Base-by-base conservation (phyloP, 2,113 vertebrate genomes). In the Ictalurus punctatus region DNA sequence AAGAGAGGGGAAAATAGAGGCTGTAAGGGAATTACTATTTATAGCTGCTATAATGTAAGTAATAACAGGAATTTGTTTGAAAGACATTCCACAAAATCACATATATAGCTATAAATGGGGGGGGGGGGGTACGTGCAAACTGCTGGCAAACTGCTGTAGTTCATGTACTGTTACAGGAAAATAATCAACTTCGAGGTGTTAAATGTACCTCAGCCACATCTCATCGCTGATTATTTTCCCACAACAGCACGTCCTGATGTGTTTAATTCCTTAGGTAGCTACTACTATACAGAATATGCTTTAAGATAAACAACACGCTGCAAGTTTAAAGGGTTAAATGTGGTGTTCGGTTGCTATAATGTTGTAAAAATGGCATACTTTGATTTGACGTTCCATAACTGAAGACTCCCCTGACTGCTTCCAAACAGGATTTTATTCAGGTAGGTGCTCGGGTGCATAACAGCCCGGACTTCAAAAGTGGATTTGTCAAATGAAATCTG, bases 341-440 rank as follows among this genome's bases (percentile, higher is more conserved):
- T 67, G 8, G 44, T 54, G 48, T 14, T 17, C 0, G 27, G 56
- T 34, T 74, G 25, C 1, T 58, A 30, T 40, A 27, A 21, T 30
- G n/a, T n/a, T 25, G 4, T 37, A 88, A 27, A 86, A 73, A 19
- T 8, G 5, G 8, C 96, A 94, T 96, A 99, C 98, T 97, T 99
- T 93, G 98, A 97, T 94, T 97, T 98, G 90, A 99, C 88, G 95
- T 99, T 99, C 98, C 98, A 99, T 1, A 99, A 96, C 93, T 99
- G 98, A 91, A 99, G 92, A 89, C 95, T 92, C 91, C 98, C 98
- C 94, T 99, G 98, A 90, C 96, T 96, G 92, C 98, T 98, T 13
- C 98, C 98, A 89, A 99, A 94, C 78, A 99, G 96, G 92, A 99
- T 95, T 96, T 99, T 99, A 96, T 99, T 99, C 91, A 99, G 93